A percentile compares a stretch with the other conserved stretches of the same genome.
phyloP scores from a whole-genome alignment of 2,113 vertebrate genomes.

The Syrrhaptes paradoxus region DNA sequence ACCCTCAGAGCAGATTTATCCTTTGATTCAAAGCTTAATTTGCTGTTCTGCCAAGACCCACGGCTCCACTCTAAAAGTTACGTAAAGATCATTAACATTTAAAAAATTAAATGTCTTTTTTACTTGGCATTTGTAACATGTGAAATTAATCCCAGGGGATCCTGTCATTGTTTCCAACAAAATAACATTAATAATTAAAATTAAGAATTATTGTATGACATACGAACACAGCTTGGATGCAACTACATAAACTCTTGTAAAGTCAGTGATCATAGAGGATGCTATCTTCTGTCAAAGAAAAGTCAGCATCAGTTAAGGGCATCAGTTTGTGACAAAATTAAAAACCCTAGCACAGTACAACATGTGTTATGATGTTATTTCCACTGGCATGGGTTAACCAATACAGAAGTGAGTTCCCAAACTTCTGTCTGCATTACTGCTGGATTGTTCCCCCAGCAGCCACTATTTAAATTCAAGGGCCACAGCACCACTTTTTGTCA shows the following conservation, averaged over 20 bases:
- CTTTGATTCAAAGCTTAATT: background rate
- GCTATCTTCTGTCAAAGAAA: background rate
- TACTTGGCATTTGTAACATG: background rate
- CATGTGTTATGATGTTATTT: background rate
- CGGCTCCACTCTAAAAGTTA: background rate
- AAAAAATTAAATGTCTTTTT: slow-evolving; percentile 19
- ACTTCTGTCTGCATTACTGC: background rate
- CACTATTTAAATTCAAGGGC: slow-evolving; percentile 10
- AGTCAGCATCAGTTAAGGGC: background rate
- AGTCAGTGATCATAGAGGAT: background rate
- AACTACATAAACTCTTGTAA: background rate
- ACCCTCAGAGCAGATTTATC: background rate
- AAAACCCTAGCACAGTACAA: background rate
- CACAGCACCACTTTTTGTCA: background rate
- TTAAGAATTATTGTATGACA: background rate
- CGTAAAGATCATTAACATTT: background rate
- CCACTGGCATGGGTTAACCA: background rate
- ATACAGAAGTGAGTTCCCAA: background rate
- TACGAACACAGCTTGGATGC: background rate
- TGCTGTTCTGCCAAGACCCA: background rate
- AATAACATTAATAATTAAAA: slow-evolving; percentile 26
- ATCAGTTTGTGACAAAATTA: background rate
- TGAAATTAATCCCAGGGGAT: background rate
- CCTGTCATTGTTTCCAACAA: background rate
- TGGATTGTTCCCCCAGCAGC: background rate